These are phyloP conservation scores for Meriones psammophilus DNA, from an alignment of 2,797 vertebrate genomes.

Conservation along the genomic window DNA sequence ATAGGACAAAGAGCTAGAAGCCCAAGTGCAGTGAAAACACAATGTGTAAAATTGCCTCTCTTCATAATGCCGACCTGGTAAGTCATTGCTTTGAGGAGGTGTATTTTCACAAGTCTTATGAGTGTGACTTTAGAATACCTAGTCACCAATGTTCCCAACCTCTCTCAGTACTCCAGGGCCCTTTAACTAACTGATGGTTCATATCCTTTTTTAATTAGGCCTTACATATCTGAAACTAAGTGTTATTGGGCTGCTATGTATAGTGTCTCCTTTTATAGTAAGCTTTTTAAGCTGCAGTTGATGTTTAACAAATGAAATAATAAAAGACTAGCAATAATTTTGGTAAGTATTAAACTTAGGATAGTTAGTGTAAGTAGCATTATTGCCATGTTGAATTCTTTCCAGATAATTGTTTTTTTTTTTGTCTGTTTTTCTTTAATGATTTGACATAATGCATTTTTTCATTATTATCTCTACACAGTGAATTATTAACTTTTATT, in stretches of 20 bases:
- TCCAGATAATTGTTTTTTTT: not conserved
- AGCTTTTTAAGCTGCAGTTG: not conserved
- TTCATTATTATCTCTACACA: conserved; percentile 54
- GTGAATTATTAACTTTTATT: conserved; percentile 59
- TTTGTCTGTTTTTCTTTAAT: conserved; percentile 40
- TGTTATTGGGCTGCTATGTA: not conserved
- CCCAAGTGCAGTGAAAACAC: not conserved
- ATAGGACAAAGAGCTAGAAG: not conserved
- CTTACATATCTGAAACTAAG: not conserved
- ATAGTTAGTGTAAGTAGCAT: not conserved
- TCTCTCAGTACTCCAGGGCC: not conserved
- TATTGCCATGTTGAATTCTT: not conserved
- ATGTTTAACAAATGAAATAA: not conserved
- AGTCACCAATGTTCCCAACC: accelerated
- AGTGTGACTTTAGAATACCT: not conserved
- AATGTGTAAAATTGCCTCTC: not conserved
- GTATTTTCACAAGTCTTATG: not conserved
- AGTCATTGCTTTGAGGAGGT: not conserved
- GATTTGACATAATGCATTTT: conserved; percentile 54
- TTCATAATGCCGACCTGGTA: not conserved
- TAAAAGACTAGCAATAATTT: not conserved
- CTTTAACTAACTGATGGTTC: not conserved
- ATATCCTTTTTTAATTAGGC: not conserved
- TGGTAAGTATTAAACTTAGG: not conserved
- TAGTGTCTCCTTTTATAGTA: not conserved